Conservation (phyloP, 2,888 invertebrate genomes). For the Xestia rhomboidea region DNA sequence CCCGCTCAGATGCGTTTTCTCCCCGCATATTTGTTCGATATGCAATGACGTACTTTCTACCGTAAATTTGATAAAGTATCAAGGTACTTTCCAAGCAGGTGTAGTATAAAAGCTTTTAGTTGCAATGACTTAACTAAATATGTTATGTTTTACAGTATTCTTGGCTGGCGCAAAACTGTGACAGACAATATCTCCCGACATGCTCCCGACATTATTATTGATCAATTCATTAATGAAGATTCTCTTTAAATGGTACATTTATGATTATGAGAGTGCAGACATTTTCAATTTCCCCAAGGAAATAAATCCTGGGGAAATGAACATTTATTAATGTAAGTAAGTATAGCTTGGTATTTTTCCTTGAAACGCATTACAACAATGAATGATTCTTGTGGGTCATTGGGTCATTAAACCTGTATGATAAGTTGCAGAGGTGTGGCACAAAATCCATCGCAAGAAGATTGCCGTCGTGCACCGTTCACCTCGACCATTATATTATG, state of each 20-base stretch:
- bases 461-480: slow-evolving; percentile 68
- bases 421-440: slow-evolving; percentile 67
- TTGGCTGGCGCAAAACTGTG: background rate
- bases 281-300: background rate
- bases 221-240: background rate
- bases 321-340: background rate
- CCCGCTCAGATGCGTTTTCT: no score
- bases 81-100: no score
- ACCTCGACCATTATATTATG: slow-evolving; percentile 65
- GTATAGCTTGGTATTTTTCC: slow-evolving; percentile 5
- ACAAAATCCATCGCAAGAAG: slow-evolving; percentile 65
- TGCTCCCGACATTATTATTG: background rate
- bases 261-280: background rate
- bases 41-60: no score
- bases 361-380: slow-evolving; percentile 13
- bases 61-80: no score
- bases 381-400: slow-evolving; percentile 59
- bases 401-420: slow-evolving; percentile 66
- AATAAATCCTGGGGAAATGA: background rate
- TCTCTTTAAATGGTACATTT: slow-evolving; percentile 6
- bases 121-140: no score
- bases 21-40: no score
- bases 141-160: background rate
- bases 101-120: slow-evolving; percentile 42
- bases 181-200: no score